Conservation (phyloP, 2,113 vertebrate genomes). For the Oncorhynchus clarkii region DNA sequence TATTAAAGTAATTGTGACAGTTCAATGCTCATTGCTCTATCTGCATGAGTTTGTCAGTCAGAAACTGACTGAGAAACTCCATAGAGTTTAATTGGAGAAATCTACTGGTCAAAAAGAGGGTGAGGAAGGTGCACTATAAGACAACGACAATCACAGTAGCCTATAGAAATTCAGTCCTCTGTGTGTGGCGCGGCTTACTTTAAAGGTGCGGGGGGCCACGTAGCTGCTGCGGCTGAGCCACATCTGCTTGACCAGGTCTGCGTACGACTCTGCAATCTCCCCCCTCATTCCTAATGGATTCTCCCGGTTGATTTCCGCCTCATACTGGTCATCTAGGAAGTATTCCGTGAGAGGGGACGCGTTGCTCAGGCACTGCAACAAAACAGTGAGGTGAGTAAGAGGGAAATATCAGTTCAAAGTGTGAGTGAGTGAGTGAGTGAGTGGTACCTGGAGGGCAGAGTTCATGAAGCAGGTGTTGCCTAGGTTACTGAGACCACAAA, state of each 20-base stretch:
- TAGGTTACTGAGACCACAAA: conserved; percentile 95
- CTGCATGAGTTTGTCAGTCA: background rate
- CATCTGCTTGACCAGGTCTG: conserved; percentile 95
- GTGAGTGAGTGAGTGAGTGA: background rate
- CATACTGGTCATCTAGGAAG: conserved; percentile 90
- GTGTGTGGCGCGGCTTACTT: conserved; percentile 71
- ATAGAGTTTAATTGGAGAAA: too few species aligned
- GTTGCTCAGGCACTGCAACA: conserved; percentile 90
- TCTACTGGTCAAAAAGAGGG: too few species aligned
- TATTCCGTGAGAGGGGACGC: conserved; percentile 90
- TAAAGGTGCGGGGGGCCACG: conserved; percentile 91
- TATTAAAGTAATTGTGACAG: background rate
- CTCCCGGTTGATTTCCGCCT: conserved; percentile 92
- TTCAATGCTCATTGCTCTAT: background rate
- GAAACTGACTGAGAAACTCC: too few species aligned
- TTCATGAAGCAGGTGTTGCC: conserved; percentile 99
- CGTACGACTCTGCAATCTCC: conserved; percentile 94
- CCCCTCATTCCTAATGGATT: conserved; percentile 97
- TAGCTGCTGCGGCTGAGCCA: conserved; percentile 90
- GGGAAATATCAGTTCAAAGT: background rate
- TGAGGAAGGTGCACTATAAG: background rate
- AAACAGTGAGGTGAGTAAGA: conserved; percentile 3
- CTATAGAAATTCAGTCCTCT: background rate
- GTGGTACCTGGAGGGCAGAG: conserved; percentile 90
- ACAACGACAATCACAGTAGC: background rate